These are phyloP conservation scores for Burhinus bistriatus DNA, from an alignment of 2,113 vertebrate genomes.

Conservation along the genomic window DNA sequence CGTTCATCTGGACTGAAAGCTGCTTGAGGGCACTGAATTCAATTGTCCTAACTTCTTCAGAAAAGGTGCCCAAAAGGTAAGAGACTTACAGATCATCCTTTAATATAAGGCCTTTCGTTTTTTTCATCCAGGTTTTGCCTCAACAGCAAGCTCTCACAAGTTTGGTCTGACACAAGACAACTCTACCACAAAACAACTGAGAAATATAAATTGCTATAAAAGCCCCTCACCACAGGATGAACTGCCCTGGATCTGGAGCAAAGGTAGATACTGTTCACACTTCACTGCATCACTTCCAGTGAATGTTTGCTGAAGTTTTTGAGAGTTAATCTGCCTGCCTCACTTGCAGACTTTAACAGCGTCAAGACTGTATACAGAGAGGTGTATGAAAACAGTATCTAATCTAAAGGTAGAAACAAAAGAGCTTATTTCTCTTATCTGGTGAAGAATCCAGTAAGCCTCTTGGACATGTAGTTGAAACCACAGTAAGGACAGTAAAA, in stretches of 20 bases:
- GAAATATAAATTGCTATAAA: neutral
- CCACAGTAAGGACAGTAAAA: neutral
- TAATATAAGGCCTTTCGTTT: neutral
- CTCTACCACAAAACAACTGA: neutral
- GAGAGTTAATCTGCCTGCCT: neutral
- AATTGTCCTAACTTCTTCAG: neutral
- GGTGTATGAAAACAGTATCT: neutral
- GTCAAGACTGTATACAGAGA: neutral
- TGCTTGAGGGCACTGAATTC: neutral
- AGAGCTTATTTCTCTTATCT: constrained; percentile 43
- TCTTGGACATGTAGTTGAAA: neutral
- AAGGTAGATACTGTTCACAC: neutral
- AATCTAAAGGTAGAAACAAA: constrained; percentile 27
- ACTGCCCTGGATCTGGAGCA: neutral
- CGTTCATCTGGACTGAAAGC: neutral
- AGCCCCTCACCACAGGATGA: neutral
- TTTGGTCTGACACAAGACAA: neutral
- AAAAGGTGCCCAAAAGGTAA: neutral
- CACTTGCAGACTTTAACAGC: neutral
- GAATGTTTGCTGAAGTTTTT: constrained; percentile 2
- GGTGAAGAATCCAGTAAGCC: constrained; percentile 23
- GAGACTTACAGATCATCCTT: neutral
- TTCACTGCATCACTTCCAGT: neutral
- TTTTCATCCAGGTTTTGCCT: neutral
- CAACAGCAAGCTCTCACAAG: neutral